These are phyloP conservation scores for Coccyzus lansbergi DNA, from an alignment of 2,797 vertebrate species.

Conservation along the genomic window DNA sequence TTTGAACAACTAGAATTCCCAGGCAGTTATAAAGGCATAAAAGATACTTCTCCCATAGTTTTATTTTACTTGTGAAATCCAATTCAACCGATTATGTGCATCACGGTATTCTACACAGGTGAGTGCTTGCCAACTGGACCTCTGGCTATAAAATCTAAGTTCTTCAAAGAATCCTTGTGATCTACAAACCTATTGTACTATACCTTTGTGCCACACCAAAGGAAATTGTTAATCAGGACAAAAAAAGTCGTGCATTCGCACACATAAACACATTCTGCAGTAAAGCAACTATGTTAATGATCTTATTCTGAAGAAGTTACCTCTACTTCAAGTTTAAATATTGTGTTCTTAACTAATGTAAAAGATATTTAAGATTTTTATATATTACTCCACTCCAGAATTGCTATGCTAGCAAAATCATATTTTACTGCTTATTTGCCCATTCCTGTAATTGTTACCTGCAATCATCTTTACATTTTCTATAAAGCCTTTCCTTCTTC, in stretches of 20 bases:
- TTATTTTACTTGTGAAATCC: neutral
- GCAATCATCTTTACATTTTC: neutral
- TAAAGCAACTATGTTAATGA: neutral
- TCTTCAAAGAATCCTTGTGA: neutral
- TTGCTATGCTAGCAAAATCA: neutral
- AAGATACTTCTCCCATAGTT: neutral
- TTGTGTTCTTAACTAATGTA: neutral
- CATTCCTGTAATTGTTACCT: neutral
- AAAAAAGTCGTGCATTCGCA: rapidly evolving
- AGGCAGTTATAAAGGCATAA: neutral
- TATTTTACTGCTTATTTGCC: neutral
- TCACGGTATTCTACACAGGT: neutral
- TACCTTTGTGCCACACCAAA: neutral
- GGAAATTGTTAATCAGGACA: neutral
- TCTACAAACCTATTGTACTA: neutral
- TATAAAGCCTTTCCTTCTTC: neutral
- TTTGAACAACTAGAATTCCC: neutral
- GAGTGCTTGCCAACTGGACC: neutral
- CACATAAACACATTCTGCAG: neutral
- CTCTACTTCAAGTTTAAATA: neutral
- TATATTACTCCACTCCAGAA: neutral
- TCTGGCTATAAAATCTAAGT: neutral
- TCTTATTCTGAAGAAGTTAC: neutral
- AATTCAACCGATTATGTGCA: neutral
- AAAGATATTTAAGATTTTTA: neutral